Evolutionary conservation across 1,140 invertebrate species (phyloP).

Genomic region (Zaprionus taronus): DNA sequence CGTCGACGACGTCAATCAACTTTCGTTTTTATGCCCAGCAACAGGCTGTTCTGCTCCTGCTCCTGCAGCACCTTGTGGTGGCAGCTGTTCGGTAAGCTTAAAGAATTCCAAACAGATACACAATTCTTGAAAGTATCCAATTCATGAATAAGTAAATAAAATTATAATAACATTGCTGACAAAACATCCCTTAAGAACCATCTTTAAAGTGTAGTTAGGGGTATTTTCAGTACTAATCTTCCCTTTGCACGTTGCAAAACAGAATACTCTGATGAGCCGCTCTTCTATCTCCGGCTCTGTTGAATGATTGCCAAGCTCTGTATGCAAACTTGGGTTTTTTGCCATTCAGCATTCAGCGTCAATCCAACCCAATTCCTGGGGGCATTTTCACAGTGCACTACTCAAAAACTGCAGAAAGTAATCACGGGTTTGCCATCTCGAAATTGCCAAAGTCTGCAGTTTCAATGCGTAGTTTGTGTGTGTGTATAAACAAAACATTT

Average conservation of each 20-base stretch:
- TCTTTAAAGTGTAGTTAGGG: background rate
- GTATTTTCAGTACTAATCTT: slow-evolving; percentile 1
- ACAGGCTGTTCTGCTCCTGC: slow-evolving; percentile 14
- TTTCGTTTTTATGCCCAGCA: slow-evolving; percentile 29
- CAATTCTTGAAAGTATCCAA: background rate
- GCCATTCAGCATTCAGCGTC: slow-evolving; percentile 23
- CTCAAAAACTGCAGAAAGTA: slow-evolving; percentile 7
- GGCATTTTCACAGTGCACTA: slow-evolving; percentile 25
- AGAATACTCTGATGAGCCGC: slow-evolving; percentile 23
- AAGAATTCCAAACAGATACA: background rate
- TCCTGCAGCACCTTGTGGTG: background rate
- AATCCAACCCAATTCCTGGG: slow-evolving; percentile 49
- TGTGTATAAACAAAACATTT: slow-evolving; percentile 26
- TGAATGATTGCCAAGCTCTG: background rate
- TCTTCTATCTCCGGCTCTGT: background rate
- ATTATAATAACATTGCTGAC: background rate
- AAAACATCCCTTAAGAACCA: background rate
- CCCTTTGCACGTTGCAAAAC: background rate
- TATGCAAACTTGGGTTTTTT: background rate
- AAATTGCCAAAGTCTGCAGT: slow-evolving; percentile 16
- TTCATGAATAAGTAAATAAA: background rate
- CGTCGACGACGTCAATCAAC: slow-evolving; percentile 26
- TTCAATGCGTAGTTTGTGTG: slow-evolving; percentile 6
- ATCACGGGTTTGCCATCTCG: slow-evolving; percentile 17
- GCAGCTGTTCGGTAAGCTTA: background rate